Base-by-base conservation (phyloP, 2,797 vertebrate species). In the Geotrypetes seraphini region DNA sequence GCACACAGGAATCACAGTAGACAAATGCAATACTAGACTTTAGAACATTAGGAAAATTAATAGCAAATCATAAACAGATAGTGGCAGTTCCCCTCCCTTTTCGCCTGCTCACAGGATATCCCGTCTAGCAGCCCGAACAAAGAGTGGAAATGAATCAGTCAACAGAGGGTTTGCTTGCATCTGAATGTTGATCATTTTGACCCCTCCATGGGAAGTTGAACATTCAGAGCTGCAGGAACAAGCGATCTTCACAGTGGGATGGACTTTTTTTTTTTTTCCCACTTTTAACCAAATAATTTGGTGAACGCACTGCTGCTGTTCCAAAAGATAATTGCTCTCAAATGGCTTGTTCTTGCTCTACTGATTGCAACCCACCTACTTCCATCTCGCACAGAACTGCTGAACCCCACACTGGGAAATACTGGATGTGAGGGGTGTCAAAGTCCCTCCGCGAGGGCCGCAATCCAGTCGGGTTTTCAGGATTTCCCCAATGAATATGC, bases 71-170 rank as follows among this genome's bases (percentile, higher is more conserved):
- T 61, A 60, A 71, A 53, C 39, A 55, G 74, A 75, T 71, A 69
- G 63, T 51, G 44, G 53, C 6, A 34, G 50, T 49, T 60, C 64
- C 59, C 70, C 73, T 75, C 71, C 73, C 71, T 73, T 59, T 71
- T 72, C 16, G 3, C 73, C 67, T 72, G 75, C 75, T 73, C 64
- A 61, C 75, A 80, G 82, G 82, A 85, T 78, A 76, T 84, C 82
- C 82, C 8, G 79, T 81, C 81, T 82, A 58, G 73, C 64, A 70
- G 75, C 63, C 70, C 55, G 71, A 79, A 85, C 82, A 85, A 85
- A 84, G 73, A 73, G 44, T 66, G 82, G 82, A 85, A 85, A 83
- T 85, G 81, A 84, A 84, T 85, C 77, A 82, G 77, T 66, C 39
- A 73, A 78, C 74, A 75, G 73, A 74, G 64, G 77, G 67, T 74